Base-by-base conservation (phyloP, 2,797 vertebrate genomes). In the Danio albolineatus region DNA sequence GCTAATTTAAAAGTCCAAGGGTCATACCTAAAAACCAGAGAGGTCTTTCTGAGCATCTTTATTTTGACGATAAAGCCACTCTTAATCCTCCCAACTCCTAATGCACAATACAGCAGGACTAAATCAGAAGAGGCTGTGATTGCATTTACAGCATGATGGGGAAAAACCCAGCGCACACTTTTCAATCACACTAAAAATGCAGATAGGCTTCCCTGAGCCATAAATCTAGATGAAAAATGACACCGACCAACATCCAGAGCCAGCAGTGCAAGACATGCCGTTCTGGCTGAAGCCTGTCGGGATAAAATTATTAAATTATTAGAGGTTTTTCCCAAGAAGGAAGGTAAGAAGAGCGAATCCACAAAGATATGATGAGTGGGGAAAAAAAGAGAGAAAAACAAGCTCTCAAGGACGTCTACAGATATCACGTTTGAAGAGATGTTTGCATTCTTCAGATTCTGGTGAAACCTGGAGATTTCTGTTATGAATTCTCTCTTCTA, bases 11-110 rank as follows among this genome's bases (percentile, higher is more conserved):
- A 73, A 57, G 71, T 76, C 80, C 71, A 78, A 57, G 60, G 73
- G 79, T 69, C 66, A 53, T 17, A 48, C 69, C 84, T 76, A 69
- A 78, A 82, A 80, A 59, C 19, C n/a, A n/a, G 28, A 36, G 38
- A 48, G 44, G 43, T 46, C 10, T 61, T 59, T n/a, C 19, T 61
- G 62, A 60, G 39, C 51, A 73, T 64, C 44, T 61, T 60, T 10
- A n/a, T n/a, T 62, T 57, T 79, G 71, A 84, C 81, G 60, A 81
- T 84, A 73, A 81, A 81, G 66, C 54, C 17, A 4, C 48, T 53
- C 28, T 48, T 53, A 17, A 70, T 53, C 16, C 66, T 80, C 67
- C 56, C 4, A 28, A 21, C 70, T 76, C 48, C 73, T 81, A 76
- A 71, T 78, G 72, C 75, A 74, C 64, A 78, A 81, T 73, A 79